These are phyloP conservation scores for Apteryx owenii DNA, from an alignment of 2,113 vertebrate genomes.

Conservation along the genomic window DNA sequence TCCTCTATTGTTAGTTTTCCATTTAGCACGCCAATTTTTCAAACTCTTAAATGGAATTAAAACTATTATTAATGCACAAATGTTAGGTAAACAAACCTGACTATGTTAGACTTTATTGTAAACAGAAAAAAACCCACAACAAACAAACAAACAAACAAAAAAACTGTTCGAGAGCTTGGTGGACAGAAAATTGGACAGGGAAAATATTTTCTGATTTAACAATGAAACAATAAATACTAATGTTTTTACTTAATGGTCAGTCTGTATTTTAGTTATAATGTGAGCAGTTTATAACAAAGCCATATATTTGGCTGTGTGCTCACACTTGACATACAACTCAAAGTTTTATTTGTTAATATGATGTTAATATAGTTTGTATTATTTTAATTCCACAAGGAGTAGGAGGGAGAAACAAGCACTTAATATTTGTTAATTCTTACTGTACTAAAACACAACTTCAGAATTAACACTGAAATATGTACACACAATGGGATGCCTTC, in stretches of 20 bases:
- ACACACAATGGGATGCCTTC: background rate
- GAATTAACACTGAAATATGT: background rate
- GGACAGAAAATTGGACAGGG: background rate
- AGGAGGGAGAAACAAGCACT: background rate
- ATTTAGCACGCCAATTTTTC: background rate
- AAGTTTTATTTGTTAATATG: background rate
- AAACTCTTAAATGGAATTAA: background rate
- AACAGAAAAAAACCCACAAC: background rate
- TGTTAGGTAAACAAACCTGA: background rate
- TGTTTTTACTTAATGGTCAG: background rate
- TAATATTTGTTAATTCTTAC: background rate
- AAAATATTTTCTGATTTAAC: background rate
- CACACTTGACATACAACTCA: background rate
- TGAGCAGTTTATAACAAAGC: background rate
- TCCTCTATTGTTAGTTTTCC: background rate
- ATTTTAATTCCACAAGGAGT: background rate
- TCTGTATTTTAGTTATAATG: background rate
- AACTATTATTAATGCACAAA: background rate
- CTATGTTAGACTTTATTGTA: background rate
- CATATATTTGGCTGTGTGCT: background rate
- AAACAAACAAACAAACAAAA: background rate
- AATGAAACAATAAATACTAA: fast-evolving
- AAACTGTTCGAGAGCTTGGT: background rate
- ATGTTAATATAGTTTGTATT: background rate
- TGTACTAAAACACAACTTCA: background rate